Evolutionary conservation across 1,140 invertebrate genomes (phyloP).

Genomic region (Drosophila quadrilineata): DNA sequence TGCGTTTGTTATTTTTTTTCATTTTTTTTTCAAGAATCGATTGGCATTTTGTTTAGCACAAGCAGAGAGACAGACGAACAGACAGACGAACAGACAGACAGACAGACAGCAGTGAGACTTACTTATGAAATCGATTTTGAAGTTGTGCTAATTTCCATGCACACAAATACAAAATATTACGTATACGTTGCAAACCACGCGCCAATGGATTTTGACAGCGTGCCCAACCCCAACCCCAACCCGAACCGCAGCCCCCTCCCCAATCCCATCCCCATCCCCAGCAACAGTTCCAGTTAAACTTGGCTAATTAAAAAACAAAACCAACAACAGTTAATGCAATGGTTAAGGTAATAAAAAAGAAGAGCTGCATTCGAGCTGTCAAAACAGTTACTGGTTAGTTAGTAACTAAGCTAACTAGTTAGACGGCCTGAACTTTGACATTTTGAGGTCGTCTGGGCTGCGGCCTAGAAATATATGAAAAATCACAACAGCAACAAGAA

Average conservation of each 20-base stretch:
- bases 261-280: no score
- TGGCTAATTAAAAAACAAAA: constrained; percentile 60
- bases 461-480: constrained; percentile 66
- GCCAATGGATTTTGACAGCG: constrained; percentile 31
- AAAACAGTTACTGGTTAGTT: no score
- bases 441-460: constrained; percentile 58
- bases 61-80: background rate
- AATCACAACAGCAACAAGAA: constrained; percentile 31
- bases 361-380: constrained; percentile 1
- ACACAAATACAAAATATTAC: constrained; percentile 65
- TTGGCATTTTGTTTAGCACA: constrained; percentile 33
- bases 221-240: constrained; percentile 24
- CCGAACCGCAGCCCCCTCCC: no score
- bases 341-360: background rate
- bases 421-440: constrained; percentile 60
- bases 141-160: constrained; percentile 61
- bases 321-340: constrained; percentile 12
- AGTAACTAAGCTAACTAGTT: constrained; percentile 7
- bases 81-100: background rate
- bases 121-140: constrained; percentile 45
- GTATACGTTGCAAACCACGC: constrained; percentile 65
- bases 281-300: no score
- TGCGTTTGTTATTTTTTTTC: no score
- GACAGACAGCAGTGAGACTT: background rate
- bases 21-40: constrained; percentile 46